Conservation (phyloP, 2,888 invertebrate genomes). For the Scaptomyza flava region DNA sequence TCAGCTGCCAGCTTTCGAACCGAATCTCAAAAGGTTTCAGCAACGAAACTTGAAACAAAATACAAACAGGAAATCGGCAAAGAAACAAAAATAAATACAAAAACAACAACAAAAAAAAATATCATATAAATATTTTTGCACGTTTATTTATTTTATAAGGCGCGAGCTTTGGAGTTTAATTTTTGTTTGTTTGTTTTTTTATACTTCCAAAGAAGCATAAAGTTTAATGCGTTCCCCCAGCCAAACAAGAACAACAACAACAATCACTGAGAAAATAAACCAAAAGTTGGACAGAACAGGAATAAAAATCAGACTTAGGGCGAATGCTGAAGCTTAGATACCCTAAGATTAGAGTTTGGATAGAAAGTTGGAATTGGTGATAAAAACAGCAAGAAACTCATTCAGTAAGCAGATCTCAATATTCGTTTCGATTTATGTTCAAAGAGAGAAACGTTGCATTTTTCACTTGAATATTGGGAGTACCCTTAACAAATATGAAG, state of each 20-base stretch:
- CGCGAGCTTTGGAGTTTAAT: conserved; percentile 15
- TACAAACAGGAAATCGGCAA: conserved; percentile 51
- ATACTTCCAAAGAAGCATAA: conserved; percentile 61
- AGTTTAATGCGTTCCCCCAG: conserved; percentile 55
- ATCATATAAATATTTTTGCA: conserved; percentile 39
- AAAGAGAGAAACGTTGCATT: too few species aligned
- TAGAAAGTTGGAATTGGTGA: too few species aligned
- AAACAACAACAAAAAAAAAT: conserved; percentile 9
- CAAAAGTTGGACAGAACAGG: conserved; percentile 60
- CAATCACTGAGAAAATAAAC: conserved; percentile 58
- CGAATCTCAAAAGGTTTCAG: not conserved
- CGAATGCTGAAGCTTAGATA: not conserved
- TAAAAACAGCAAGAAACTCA: too few species aligned
- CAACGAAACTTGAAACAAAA: conserved; percentile 24
- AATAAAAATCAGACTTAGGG: conserved; percentile 13
- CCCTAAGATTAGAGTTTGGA: not conserved
- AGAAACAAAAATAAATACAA: conserved; percentile 24
- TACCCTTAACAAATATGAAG: conserved; percentile 1
- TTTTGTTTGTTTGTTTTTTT: not conserved
- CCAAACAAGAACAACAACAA: conserved; percentile 43
- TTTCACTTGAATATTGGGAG: too few species aligned
- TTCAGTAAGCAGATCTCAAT: too few species aligned
- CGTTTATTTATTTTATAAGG: conserved; percentile 53
- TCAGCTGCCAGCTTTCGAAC: conserved; percentile 6
- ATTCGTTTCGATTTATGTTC: too few species aligned